Evolutionary conservation across 2,113 vertebrate species (phyloP).

Genomic region (Silurus asotus): DNA sequence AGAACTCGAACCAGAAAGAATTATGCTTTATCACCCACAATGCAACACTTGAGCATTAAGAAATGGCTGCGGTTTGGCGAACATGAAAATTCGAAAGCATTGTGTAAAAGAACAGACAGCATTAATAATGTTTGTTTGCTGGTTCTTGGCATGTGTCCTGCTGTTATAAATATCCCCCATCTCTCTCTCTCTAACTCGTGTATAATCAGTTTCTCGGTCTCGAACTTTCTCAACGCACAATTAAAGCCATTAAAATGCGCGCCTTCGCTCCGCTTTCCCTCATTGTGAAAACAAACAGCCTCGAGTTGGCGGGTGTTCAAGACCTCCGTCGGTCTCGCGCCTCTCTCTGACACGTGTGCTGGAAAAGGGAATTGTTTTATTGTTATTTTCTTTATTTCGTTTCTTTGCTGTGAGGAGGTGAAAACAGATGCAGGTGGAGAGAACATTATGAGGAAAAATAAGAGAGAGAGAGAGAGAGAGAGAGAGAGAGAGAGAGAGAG

Average conservation of each 20-base stretch:
- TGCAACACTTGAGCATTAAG: not conserved
- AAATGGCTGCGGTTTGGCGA: not conserved
- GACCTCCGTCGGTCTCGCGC: conserved; percentile 51
- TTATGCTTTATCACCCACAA: not conserved
- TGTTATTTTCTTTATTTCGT: not conserved
- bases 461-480: conserved; percentile 30
- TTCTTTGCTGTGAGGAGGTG: conserved; percentile 58
- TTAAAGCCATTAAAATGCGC: conserved; percentile 59
- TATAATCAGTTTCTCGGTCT: conserved; percentile 35
- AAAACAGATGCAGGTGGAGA: conserved; percentile 38
- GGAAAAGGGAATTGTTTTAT: not conserved
- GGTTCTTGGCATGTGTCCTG: not conserved
- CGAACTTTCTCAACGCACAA: conserved; percentile 43
- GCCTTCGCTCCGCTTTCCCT: conserved; percentile 61
- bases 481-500: not conserved
- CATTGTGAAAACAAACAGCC: conserved; percentile 67
- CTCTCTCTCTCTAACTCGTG: not conserved
- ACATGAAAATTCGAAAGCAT: not conserved
- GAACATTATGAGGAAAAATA: conserved; percentile 39
- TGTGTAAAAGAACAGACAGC: not conserved
- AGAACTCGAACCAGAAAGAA: not conserved
- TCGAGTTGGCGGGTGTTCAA: conserved; percentile 45
- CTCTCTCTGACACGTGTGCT: conserved; percentile 48
- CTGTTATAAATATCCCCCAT: conserved; percentile 6
- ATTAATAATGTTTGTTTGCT: not conserved